Base-by-base conservation (phyloP, 2,113 vertebrate genomes). In the Pterocles burchelli region DNA sequence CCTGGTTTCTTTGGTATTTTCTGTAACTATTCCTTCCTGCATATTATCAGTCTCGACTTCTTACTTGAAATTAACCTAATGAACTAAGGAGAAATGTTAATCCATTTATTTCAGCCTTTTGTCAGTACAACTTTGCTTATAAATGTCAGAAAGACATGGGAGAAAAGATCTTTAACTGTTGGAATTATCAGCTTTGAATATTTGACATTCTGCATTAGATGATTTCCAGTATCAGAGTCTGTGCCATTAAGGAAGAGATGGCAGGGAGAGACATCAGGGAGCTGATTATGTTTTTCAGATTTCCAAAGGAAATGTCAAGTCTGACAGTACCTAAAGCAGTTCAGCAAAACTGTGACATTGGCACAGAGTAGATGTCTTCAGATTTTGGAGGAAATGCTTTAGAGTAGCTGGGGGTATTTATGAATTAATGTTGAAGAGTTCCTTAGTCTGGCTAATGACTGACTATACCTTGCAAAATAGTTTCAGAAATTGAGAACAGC, bases 141-240 rank as follows among this genome's bases (percentile, higher is more conserved):
- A 93, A 94, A 93, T 78, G 58, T 28, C 82, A 93, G 61, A 84
- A 77, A 61, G 61, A 62, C 80, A 81, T 21, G 0, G 1, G 38
- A 54, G 76, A 12, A 61, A 85, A 92, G 70, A 68, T 75, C 76
- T 90, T 16, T 72, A 87, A 75, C 41, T 63, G 24, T 18, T 90
- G 76, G 61, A 90, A 92, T 92, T 67, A 75, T 22, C 76, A 90
- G 13, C 43, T 38, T 2, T 45, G 88, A 90, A 55, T 73, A 90
- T 74, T 76, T 93, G 68, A 79, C 55, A 77, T 90, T 93, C n/a
- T 85, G 72, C 76, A 71, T 92, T 34, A 86, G 46, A 51, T 81
- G 2, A 43, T 88, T 74, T 70, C 61, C 38, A 84, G 22, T 38
- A 81, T 52, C 31, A 85, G 11, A 79, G 6, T 13, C 76, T 78